Conservation (phyloP, 2,113 vertebrate species). For the Myrmophylax atrothorax region DNA sequence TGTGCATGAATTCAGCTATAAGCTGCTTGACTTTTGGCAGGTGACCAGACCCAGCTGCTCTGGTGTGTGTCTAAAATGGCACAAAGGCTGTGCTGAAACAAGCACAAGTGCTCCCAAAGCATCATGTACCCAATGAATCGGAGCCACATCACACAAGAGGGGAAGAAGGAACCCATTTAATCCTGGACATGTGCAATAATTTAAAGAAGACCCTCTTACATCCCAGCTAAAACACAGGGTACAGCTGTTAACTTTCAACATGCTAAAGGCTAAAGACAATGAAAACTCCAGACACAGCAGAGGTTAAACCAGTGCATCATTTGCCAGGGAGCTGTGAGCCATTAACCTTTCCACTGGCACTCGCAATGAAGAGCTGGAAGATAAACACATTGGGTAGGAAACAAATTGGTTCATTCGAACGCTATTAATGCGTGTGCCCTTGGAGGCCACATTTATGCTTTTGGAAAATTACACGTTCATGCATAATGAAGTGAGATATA, state of each 20-base stretch:
- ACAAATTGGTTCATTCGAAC: slow-evolving; percentile 61
- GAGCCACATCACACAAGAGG: neutral
- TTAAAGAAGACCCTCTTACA: neutral
- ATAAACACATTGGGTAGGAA: slow-evolving; percentile 61
- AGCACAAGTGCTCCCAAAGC: neutral
- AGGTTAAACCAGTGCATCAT: slow-evolving; percentile 46
- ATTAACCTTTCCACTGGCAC: slow-evolving; percentile 64
- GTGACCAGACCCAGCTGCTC: neutral
- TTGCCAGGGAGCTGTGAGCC: slow-evolving; percentile 45
- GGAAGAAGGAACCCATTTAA: neutral
- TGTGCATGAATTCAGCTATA: neutral
- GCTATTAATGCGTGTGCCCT: slow-evolving; percentile 52
- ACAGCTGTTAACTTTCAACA: slow-evolving; percentile 15
- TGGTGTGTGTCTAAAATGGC: neutral
- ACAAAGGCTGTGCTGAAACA: neutral
- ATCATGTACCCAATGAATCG: neutral
- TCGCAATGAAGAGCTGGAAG: slow-evolving; percentile 32
- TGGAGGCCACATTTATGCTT: slow-evolving; percentile 64
- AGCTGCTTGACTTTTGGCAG: neutral
- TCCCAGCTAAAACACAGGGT: neutral
- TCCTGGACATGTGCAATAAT: neutral
- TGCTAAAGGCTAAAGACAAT: slow-evolving; percentile 22
- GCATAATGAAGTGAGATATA: slow-evolving; percentile 65
- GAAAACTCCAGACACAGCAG: neutral
- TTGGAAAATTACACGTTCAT: slow-evolving; percentile 64